Evolutionary conservation across 2,113 vertebrate genomes (phyloP).

Genomic region (Indri indri): DNA sequence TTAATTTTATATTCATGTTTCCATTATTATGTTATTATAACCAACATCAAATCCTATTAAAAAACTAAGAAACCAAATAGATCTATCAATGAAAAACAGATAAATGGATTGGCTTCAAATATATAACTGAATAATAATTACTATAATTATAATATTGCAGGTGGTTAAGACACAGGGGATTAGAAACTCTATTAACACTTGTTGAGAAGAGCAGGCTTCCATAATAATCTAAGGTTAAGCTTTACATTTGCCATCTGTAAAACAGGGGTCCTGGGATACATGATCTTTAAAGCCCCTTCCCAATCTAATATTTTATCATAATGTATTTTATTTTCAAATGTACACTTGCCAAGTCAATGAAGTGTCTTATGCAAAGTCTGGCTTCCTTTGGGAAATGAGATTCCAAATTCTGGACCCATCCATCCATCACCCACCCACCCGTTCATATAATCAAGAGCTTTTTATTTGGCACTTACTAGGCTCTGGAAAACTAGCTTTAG

Average conservation of each 20-base stretch:
- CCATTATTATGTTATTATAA: conserved; percentile 39
- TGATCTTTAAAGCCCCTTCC: neutral
- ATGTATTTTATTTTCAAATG: neutral
- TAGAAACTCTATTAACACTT: neutral
- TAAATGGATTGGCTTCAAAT: neutral
- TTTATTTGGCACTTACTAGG: neutral
- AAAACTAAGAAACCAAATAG: conserved; percentile 43
- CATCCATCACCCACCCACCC: neutral
- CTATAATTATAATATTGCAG: neutral
- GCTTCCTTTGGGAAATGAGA: neutral
- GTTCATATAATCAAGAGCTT: neutral
- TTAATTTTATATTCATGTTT: conserved; percentile 32
- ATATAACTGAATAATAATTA: neutral
- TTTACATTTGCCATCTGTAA: neutral
- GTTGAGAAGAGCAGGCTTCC: neutral
- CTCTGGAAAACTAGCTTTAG: neutral
- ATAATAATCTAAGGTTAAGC: neutral
- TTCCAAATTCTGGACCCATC: neutral
- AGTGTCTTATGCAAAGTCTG: neutral
- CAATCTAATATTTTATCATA: neutral
- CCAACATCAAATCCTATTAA: conserved; percentile 21
- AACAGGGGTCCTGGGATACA: neutral
- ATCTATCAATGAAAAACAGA: conserved; percentile 15
- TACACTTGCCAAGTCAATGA: neutral
- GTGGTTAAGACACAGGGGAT: neutral